These are phyloP conservation scores for Eucriotettix oculatus DNA, from an alignment of 2,888 invertebrate species.

Conservation along the genomic window DNA sequence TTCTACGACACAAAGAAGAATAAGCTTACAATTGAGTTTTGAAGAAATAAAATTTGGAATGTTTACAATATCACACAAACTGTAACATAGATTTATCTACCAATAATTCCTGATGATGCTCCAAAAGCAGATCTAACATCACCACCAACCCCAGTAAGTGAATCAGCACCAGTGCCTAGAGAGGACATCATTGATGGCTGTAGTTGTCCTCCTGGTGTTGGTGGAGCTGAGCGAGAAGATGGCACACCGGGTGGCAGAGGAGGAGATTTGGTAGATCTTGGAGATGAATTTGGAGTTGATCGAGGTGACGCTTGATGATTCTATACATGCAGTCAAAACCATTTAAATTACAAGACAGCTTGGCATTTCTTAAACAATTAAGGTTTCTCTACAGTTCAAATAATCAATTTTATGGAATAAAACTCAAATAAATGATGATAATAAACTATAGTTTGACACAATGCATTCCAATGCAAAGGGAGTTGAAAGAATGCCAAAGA, in stretches of 20 bases:
- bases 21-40: too few species aligned
- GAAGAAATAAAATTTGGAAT: too few species aligned
- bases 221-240: constrained; percentile 29
- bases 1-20: too few species aligned
- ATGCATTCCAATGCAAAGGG: too few species aligned
- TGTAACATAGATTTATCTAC: background rate
- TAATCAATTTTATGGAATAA: too few species aligned
- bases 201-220: constrained; percentile 30
- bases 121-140: constrained; percentile 33
- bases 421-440: too few species aligned
- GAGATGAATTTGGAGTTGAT: constrained; percentile 76
- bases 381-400: too few species aligned
- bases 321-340: constrained; percentile 24
- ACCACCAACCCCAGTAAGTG: constrained; percentile 36
- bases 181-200: constrained; percentile 17
- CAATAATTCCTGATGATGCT: constrained; percentile 5
- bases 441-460: too few species aligned
- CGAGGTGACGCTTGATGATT: constrained; percentile 74
- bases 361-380: too few species aligned
- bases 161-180: constrained; percentile 25
- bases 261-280: constrained; percentile 71
- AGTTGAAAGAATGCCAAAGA: too few species aligned
- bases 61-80: too few species aligned
- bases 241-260: constrained; percentile 46
- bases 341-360: too few species aligned